These are phyloP conservation scores for Drosophila histrio DNA, from an alignment of 2,888 invertebrate genomes.

Conservation along the genomic window DNA sequence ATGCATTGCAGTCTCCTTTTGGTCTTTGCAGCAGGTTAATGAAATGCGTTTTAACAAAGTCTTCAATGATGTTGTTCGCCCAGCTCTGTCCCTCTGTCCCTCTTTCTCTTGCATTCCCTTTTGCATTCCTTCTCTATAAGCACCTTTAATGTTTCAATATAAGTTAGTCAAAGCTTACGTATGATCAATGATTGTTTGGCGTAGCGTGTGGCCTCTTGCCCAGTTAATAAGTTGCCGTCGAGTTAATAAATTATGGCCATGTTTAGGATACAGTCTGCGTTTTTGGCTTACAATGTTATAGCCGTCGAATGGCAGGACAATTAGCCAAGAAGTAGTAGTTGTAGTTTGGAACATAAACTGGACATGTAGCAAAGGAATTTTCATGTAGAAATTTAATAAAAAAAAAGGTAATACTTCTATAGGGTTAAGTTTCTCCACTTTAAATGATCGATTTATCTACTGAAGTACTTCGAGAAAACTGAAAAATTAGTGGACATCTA, in stretches of 20 bases:
- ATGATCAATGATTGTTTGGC: conserved; percentile 75
- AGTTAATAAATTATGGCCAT: conserved; percentile 35
- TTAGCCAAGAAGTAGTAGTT: too few species aligned
- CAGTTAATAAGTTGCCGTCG: conserved; percentile 46
- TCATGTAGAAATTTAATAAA: too few species aligned
- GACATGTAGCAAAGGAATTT: too few species aligned
- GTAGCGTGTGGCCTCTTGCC: conserved; percentile 70
- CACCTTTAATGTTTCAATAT: conserved; percentile 74
- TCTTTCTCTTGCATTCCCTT: conserved; percentile 9
- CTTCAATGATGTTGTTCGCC: conserved; percentile 61
- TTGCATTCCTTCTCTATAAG: conserved; percentile 21
- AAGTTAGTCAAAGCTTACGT: conserved; percentile 40
- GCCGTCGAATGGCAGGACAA: neutral
- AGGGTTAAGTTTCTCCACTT: too few species aligned
- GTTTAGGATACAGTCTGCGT: conserved; percentile 38
- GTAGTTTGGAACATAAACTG: too few species aligned
- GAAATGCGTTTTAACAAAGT: conserved; percentile 79
- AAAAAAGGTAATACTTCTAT: too few species aligned
- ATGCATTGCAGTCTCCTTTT: neutral
- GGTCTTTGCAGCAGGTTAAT: conserved; percentile 71
- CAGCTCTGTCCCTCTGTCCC: conserved; percentile 11
- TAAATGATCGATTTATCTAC: too few species aligned
- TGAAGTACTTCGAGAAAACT: too few species aligned
- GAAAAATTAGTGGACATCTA: too few species aligned
- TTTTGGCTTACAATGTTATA: conserved; percentile 2